Conservation (phyloP, 2,113 vertebrate genomes). For the Cochlearius cochlearius region DNA sequence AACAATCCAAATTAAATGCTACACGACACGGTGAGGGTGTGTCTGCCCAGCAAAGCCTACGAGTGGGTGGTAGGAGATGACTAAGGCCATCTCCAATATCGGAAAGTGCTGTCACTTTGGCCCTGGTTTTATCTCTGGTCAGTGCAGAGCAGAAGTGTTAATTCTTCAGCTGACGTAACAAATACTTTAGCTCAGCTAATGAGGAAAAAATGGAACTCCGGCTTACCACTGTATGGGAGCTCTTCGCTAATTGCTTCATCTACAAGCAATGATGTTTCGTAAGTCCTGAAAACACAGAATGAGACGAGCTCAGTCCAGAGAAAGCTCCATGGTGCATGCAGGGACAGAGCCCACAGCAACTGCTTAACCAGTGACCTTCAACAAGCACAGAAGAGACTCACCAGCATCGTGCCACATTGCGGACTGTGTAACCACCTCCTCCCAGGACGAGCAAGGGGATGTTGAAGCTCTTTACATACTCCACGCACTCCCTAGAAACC, state of each 20-base stretch:
- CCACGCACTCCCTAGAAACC: conserved; percentile 89
- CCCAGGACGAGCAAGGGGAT: conserved; percentile 95
- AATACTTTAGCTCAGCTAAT: neutral
- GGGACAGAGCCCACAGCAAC: neutral
- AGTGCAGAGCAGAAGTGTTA: neutral
- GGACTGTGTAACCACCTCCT: conserved; percentile 95
- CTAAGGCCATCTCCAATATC: neutral
- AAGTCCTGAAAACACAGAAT: conserved; percentile 82
- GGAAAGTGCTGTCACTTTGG: neutral
- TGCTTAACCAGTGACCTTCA: neutral
- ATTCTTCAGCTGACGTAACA: neutral
- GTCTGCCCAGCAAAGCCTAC: neutral
- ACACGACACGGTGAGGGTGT: accelerated
- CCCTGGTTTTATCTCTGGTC: neutral
- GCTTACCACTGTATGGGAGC: conserved; percentile 94
- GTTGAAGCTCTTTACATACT: conserved; percentile 98
- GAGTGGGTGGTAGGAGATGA: neutral
- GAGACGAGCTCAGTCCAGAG: neutral
- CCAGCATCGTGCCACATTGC: conserved; percentile 97
- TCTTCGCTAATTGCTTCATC: conserved; percentile 97
- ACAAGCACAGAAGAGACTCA: conserved; percentile 52
- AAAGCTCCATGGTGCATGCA: neutral
- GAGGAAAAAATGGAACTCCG: neutral
- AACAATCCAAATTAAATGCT: neutral
- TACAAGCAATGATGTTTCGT: conserved; percentile 91